phyloP scores from a whole-genome alignment of 2,113 vertebrate genomes.

The Equus quagga region DNA sequence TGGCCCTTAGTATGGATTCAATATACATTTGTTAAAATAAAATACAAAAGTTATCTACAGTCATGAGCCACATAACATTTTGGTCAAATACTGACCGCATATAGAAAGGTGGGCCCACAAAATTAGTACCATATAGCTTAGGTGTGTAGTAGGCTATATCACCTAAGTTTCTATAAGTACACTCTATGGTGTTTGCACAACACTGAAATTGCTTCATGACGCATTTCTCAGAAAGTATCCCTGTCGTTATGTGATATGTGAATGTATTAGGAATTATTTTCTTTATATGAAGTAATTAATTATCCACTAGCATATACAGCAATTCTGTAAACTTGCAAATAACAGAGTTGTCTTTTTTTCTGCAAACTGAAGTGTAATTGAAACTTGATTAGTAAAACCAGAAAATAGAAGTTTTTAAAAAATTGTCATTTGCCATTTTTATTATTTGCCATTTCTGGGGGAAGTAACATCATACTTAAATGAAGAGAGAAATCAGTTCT shows the following conservation, averaged over 20 bases:
- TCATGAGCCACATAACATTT: no score
- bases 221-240: no score
- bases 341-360: not conserved
- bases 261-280: not conserved
- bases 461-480: not conserved
- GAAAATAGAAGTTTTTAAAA: not conserved
- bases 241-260: no score
- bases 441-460: not conserved
- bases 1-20: not conserved
- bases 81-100: no score
- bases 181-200: no score
- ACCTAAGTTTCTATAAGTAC: no score
- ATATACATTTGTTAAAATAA: not conserved
- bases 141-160: no score
- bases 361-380: not conserved
- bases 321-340: not conserved
- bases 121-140: no score
- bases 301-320: not conserved
- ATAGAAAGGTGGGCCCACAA: no score
- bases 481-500: not conserved
- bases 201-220: no score
- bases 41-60: not conserved
- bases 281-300: not conserved
- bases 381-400: not conserved
- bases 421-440: not conserved